Base-by-base conservation (phyloP, 2,113 vertebrate genomes). In the Otocyon megalotis region DNA sequence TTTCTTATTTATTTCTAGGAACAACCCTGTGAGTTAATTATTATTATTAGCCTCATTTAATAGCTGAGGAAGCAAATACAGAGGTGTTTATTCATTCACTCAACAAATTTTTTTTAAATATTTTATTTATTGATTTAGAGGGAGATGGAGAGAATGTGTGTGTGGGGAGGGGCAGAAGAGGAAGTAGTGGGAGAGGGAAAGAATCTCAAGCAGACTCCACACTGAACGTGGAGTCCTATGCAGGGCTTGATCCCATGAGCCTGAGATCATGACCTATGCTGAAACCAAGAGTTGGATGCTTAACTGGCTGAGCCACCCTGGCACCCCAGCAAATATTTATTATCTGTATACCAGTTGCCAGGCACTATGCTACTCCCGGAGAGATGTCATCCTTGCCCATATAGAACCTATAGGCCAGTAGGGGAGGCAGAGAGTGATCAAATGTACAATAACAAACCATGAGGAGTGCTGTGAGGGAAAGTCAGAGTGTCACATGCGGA, bases 1-100 rank as follows among this genome's bases (percentile, higher is more conserved):
- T 94, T 80, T 60, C 50, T 93, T 37, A 37, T 77, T 50, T 80
- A 43, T 92, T 93, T 85, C 28, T 81, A 53, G 53, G 35, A 88
- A 79, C 60, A 80, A 22, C 50, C 24, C 30, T 72, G 13, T 67
- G 26, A n/a, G 10, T 69, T 77, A 87, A 48, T 26, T 48, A 56
- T 82, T 48, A 62, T 82, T 80, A 74, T 28, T 83, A 90, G 74
- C 43, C 14, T 71, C 50, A 56, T 67, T 89, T 77, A 62, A 92
- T 26, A 79, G 56, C 35, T 50, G 19, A 84, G 12, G 95, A 83
- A 37, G 37, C 19, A 88, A 37, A 90, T 79, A 94, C 16, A 22
- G 85, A 88, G 50, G 43, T 74, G 24, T 89, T 72, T 63, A 56
- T 50, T 85, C n/a, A 48, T 58, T 77, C 35, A 72, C 35, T 85